Conservation (phyloP, 2,113 vertebrate genomes). For the Hassar affinis region DNA sequence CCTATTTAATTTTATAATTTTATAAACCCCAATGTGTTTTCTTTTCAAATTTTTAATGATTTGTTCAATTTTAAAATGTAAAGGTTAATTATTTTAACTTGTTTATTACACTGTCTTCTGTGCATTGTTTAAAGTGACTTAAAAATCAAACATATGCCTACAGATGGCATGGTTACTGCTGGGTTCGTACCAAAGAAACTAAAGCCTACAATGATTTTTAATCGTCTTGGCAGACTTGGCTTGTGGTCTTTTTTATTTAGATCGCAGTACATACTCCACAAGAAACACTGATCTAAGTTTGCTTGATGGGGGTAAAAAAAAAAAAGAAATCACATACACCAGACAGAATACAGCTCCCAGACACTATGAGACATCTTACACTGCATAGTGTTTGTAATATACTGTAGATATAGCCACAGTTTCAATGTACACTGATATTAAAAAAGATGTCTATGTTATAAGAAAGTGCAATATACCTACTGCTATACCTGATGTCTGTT, state of each 20-base stretch:
- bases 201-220: not conserved
- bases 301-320: not conserved
- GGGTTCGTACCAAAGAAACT: constrained; percentile 4
- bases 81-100: not conserved
- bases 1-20: not conserved
- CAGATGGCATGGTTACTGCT: not conserved
- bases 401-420: not conserved
- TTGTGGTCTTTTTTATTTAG: not conserved
- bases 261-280: not conserved
- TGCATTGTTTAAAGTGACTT: not conserved
- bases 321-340: too few relatives aligned
- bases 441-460: not conserved
- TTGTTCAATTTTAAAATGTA: not conserved
- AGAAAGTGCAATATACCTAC: constrained; percentile 26
- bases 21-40: not conserved
- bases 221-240: not conserved
- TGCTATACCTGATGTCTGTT: not conserved
- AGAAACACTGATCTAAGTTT: not conserved
- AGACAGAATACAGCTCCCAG: not conserved
- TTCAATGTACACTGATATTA: not conserved
- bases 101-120: not conserved
- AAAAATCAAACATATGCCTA: not conserved
- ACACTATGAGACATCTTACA: not conserved
- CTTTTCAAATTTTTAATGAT: not conserved
- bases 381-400: not conserved